Conservation (phyloP, 2,797 vertebrate genomes). For the Trichosurus vulpecula region DNA sequence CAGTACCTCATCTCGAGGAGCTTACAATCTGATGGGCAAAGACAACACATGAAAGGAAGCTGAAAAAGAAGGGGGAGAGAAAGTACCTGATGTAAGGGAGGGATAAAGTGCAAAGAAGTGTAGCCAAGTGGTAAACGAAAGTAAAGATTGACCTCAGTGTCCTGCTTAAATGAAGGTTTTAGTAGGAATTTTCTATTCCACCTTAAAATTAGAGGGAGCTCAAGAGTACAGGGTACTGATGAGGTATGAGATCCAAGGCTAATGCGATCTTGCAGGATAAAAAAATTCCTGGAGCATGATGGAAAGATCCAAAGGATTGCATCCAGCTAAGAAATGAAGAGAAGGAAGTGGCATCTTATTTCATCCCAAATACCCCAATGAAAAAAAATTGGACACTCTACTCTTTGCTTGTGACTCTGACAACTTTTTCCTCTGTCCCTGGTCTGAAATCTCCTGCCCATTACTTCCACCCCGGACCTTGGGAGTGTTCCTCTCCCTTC, state of each 20-base stretch:
- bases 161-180: background rate
- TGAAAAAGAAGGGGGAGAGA: background rate
- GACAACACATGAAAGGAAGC: background rate
- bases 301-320: background rate
- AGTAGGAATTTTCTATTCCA: background rate
- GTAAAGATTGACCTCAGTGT: background rate
- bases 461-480: too few relatives aligned
- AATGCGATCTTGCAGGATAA: background rate
- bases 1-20: background rate
- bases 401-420: too few relatives aligned
- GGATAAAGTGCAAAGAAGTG: background rate
- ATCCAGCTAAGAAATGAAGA: too few relatives aligned
- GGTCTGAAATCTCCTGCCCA: too few relatives aligned
- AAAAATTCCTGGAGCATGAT: background rate
- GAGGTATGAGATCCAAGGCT: background rate
- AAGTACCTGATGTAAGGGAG: background rate
- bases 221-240: background rate
- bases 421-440: too few relatives aligned
- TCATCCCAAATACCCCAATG: too few relatives aligned
- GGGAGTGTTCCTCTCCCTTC: too few relatives aligned
- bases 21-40: background rate
- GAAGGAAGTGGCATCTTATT: too few relatives aligned
- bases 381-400: too few relatives aligned
- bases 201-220: background rate
- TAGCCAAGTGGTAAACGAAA: background rate